Percentiles rank a stretch among this genome's conserved stretches.
phyloP scores from a whole-genome alignment of 2,797 vertebrate species.

The Kryptopterus vitreolus region DNA sequence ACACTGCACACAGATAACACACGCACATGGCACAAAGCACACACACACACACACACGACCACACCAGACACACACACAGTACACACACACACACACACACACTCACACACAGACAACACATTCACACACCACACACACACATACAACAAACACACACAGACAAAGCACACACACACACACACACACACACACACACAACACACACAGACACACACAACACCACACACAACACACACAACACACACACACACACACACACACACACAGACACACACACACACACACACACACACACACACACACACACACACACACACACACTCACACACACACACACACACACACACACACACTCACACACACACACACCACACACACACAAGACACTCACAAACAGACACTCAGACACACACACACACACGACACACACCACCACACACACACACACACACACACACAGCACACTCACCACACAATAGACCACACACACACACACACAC shows the following conservation, averaged over 20 bases:
- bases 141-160: background rate
- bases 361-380: too few species aligned
- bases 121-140: conserved; percentile 2
- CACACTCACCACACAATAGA: too few species aligned
- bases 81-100: background rate
- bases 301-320: background rate
- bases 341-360: background rate
- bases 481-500: conserved; percentile 80
- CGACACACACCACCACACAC: background rate
- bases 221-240: too few species aligned
- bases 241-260: background rate
- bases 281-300: background rate
- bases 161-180: background rate
- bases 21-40: too few species aligned
- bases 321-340: background rate
- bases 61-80: too few species aligned
- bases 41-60: conserved; percentile 5
- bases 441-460: background rate
- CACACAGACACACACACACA: conserved; percentile 14
- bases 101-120: background rate
- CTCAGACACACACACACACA: conserved; percentile 10
- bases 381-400: too few species aligned
- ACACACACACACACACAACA: conserved; percentile 7
- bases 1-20: too few species aligned
- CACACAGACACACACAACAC: background rate